Percentiles rank a stretch among this genome's conserved stretches.
These are phyloP conservation scores for Hippolais icterina DNA, from an alignment of 2,113 vertebrate species.

Conservation along the genomic window DNA sequence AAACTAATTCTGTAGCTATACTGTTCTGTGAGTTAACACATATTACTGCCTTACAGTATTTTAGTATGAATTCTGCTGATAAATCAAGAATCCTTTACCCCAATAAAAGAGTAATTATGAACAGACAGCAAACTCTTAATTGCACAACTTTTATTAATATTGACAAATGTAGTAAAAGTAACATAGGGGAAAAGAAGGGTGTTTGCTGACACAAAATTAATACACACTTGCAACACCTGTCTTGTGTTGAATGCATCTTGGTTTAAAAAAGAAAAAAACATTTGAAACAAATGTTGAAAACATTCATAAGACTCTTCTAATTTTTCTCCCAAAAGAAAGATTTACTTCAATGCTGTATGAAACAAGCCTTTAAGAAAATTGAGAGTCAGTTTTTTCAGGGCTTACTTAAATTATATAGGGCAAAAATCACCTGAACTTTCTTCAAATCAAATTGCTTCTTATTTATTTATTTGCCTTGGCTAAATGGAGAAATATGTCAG, in stretches of 20 bases:
- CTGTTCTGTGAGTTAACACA: not conserved
- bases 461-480: not conserved
- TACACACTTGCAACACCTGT: not conserved
- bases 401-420: not conserved
- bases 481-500: not conserved
- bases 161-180: not conserved
- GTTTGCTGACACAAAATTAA: not conserved
- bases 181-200: not conserved
- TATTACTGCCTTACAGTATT: not conserved
- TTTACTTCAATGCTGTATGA: not conserved
- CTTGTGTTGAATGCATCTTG: not conserved
- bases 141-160: not conserved
- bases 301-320: not conserved
- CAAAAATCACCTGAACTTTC: conserved; percentile 14
- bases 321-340: not conserved
- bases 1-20: not conserved
- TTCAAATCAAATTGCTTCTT: not conserved
- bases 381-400: not conserved
- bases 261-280: not conserved
- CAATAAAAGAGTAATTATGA: not conserved
- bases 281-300: not conserved
- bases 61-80: not conserved
- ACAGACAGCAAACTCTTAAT: not conserved
- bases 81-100: not conserved
- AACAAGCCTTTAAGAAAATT: not conserved